Conservation (phyloP, 1,140 invertebrate species). For the Aculops lycopersici region DNA sequence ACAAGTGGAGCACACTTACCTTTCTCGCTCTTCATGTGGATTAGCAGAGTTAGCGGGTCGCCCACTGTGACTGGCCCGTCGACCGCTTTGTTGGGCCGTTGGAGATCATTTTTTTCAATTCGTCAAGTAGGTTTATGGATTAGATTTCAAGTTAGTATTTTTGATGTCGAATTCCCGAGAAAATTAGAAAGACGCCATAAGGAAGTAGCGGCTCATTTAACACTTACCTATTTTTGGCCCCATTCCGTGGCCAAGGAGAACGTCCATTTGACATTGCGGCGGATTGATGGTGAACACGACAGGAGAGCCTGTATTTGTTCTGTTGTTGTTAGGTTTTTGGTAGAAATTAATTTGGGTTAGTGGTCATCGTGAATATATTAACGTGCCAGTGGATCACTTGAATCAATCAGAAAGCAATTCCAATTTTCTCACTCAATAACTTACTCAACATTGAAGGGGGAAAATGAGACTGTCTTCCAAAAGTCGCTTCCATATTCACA, state of each 20-base stretch:
- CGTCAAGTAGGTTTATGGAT: too few relatives aligned
- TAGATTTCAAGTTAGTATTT: too few relatives aligned
- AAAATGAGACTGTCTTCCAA: slow-evolving; percentile 81
- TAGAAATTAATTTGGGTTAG: too few relatives aligned
- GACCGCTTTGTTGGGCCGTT: too few relatives aligned
- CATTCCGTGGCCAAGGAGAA: slow-evolving; percentile 46
- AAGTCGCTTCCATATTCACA: slow-evolving; percentile 84
- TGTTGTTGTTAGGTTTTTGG: slow-evolving; percentile 8
- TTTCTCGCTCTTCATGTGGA: slow-evolving; percentile 73
- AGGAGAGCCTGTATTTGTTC: slow-evolving; percentile 40
- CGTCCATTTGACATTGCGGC: slow-evolving; percentile 79
- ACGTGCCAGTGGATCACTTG: too few relatives aligned
- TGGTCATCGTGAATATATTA: too few relatives aligned
- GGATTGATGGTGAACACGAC: slow-evolving; percentile 70
- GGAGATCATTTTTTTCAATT: too few relatives aligned
- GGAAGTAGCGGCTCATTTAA: too few relatives aligned
- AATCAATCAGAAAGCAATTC: too few relatives aligned
- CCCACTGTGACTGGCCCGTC: slow-evolving; percentile 55
- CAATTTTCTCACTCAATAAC: slow-evolving; percentile 17
- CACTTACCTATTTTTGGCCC: slow-evolving; percentile 9
- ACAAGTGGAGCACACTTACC: slow-evolving; percentile 21
- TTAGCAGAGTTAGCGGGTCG: slow-evolving; percentile 58
- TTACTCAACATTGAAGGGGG: slow-evolving; percentile 72
- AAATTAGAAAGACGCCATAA: too few relatives aligned
- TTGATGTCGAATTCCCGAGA: too few relatives aligned